Conservation (phyloP, 2,797 vertebrate genomes). For the Heliangelus exortis region DNA sequence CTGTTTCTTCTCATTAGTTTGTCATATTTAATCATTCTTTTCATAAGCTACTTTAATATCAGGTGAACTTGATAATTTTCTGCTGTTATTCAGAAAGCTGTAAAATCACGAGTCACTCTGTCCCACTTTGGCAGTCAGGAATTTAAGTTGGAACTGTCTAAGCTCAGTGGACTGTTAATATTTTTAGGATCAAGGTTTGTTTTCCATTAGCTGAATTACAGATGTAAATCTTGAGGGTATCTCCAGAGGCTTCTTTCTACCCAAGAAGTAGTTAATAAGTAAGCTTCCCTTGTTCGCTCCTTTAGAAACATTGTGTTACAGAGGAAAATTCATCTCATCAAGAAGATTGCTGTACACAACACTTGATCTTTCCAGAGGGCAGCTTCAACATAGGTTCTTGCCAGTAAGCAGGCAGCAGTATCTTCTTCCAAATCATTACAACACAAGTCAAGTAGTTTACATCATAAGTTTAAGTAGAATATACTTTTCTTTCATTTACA, state of each 20-base stretch:
- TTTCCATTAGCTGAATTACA: background rate
- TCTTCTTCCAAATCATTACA: background rate
- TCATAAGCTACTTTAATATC: background rate
- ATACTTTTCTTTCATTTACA: background rate
- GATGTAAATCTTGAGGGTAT: background rate
- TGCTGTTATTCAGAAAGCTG: background rate
- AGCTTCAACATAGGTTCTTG: background rate
- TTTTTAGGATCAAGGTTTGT: background rate
- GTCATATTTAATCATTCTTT: background rate
- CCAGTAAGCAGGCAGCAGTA: background rate
- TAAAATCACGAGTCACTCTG: background rate
- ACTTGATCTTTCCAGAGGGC: background rate
- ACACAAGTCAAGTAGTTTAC: background rate
- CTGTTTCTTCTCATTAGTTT: background rate
- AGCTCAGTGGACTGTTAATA: rapidly evolving
- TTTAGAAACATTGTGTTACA: background rate
- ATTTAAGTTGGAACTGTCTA: background rate
- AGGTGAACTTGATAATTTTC: background rate
- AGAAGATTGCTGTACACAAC: background rate
- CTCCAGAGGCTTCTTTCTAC: background rate
- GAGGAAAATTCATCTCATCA: background rate
- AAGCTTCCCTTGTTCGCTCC: background rate
- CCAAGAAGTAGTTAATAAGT: background rate
- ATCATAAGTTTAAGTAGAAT: background rate
- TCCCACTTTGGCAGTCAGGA: background rate